A percentile compares a stretch with the other conserved stretches of the same genome.
Evolutionary conservation across 2,113 vertebrate species (phyloP).

Genomic region (Manacus vitellinus): DNA sequence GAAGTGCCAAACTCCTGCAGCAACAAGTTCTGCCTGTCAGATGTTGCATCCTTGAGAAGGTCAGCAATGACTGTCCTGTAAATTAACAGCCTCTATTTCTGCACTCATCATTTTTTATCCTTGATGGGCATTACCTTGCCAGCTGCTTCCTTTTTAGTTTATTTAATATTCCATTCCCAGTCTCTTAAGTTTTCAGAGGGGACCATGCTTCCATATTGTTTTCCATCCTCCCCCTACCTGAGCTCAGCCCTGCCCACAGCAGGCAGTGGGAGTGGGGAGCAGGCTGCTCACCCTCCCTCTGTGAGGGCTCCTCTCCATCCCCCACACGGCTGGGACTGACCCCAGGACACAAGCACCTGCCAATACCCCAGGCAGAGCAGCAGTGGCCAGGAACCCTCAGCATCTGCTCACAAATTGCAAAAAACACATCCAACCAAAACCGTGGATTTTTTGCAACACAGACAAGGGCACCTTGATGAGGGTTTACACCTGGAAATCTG

Average conservation of each 20-base stretch:
- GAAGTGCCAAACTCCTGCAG: background rate
- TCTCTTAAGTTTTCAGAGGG: background rate
- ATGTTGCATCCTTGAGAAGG: conserved; percentile 37
- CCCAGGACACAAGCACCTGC: background rate
- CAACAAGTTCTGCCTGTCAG: conserved; percentile 25
- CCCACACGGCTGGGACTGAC: accelerated
- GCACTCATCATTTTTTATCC: conserved; percentile 21
- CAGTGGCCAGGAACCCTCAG: background rate
- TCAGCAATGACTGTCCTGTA: background rate
- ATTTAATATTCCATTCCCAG: background rate
- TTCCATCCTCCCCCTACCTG: background rate
- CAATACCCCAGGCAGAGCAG: background rate
- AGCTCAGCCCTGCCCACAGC: background rate
- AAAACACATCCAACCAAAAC: background rate
- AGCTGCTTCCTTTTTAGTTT: conserved; percentile 5
- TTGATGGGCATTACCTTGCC: conserved; percentile 46
- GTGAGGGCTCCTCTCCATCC: background rate
- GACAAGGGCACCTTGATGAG: conserved; percentile 9
- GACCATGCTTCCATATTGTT: background rate
- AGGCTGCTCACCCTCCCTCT: background rate
- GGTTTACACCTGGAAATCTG: background rate
- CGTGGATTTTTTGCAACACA: background rate
- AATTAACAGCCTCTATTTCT: conserved; percentile 62
- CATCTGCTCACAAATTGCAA: background rate
- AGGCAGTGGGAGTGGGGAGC: accelerated